phyloP scores from a whole-genome alignment of 2,113 vertebrate genomes.

The Gracilinanus agilis region DNA sequence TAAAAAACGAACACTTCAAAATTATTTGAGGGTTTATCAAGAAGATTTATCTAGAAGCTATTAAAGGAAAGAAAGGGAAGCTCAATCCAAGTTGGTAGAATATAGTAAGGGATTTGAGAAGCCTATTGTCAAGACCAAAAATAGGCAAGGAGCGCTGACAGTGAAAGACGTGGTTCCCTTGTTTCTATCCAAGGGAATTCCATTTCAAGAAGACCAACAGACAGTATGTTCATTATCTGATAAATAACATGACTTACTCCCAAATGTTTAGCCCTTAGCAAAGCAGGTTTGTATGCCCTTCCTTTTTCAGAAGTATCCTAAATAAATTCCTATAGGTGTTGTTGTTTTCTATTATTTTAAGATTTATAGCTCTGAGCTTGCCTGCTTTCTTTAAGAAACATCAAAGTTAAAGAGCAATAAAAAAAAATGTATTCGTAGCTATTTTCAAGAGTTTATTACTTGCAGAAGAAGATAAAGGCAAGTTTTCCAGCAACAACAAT shows the following conservation, averaged over 20 bases:
- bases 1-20: neutral
- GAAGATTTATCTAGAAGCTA: neutral
- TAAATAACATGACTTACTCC: neutral
- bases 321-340: neutral
- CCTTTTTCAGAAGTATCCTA: neutral
- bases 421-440: neutral
- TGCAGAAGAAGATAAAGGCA: slow-evolving; percentile 27
- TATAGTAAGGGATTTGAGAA: neutral
- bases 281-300: neutral
- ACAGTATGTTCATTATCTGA: neutral
- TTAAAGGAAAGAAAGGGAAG: neutral
- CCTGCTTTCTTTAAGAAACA: neutral
- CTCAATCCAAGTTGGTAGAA: neutral
- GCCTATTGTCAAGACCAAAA: neutral
- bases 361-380: neutral
- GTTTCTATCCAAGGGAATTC: neutral
- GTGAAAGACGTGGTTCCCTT: neutral
- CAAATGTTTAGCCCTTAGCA: neutral
- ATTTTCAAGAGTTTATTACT: neutral
- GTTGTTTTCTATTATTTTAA: neutral
- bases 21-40: neutral
- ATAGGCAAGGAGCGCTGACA: neutral
- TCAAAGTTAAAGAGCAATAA: neutral
- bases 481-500: neutral
- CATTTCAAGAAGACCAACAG: neutral